Evolutionary conservation across 2,888 invertebrate genomes (phyloP).

Genomic region (Agrochola litura): DNA sequence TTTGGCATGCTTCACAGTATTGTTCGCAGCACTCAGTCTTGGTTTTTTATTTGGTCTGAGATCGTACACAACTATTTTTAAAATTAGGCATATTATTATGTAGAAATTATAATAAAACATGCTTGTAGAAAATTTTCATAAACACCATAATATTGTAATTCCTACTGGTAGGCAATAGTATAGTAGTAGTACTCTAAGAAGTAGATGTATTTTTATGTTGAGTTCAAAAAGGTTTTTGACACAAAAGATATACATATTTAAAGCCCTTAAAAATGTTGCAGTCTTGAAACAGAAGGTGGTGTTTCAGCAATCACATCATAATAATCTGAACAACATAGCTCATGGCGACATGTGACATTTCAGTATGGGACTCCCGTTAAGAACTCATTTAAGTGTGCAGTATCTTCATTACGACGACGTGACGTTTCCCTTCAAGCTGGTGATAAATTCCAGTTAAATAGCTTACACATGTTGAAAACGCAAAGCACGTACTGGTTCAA

Average conservation of each 20-base stretch:
- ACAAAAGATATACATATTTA: neutral
- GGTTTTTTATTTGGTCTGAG: too few species aligned
- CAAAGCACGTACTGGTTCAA: constrained; percentile 56
- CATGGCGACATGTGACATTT: constrained; percentile 36
- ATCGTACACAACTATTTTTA: neutral
- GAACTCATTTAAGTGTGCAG: constrained; percentile 55
- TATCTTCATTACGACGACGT: constrained; percentile 53
- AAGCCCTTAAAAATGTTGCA: neutral
- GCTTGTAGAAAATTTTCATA: neutral
- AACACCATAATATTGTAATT: neutral
- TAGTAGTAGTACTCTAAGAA: neutral
- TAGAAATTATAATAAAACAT: neutral
- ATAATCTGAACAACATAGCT: constrained; percentile 1
- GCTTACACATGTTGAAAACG: constrained; percentile 58
- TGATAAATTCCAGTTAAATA: constrained; percentile 63
- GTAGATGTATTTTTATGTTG: neutral
- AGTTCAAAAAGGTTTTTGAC: neutral
- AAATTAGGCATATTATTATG: neutral
- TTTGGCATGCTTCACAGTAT: too few species aligned
- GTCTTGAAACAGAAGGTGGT: neutral
- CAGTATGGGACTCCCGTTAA: constrained; percentile 58
- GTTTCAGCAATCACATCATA: neutral
- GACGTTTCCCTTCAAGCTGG: constrained; percentile 56
- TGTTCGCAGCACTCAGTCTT: too few species aligned
- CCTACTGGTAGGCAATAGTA: neutral